These are phyloP conservation scores for Meteorus colon DNA, from an alignment of 2,888 invertebrate species.

Conservation along the genomic window DNA sequence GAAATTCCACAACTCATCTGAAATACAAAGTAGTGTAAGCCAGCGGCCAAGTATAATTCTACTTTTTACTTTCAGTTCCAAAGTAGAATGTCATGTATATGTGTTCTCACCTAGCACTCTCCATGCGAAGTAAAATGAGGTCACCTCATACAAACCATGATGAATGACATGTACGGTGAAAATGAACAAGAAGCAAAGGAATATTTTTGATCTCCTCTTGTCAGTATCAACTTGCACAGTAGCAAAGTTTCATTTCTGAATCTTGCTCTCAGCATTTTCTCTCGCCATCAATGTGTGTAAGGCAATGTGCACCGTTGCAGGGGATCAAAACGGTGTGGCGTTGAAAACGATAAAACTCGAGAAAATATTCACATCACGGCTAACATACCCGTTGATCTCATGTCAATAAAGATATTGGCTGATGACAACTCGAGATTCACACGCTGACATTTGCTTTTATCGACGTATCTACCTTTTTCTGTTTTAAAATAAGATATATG, in stretches of 20 bases:
- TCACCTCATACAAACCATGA: background rate
- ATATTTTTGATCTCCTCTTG: slow-evolving; percentile 29
- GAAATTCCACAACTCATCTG: too few species aligned
- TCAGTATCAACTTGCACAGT: background rate
- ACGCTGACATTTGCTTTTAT: background rate
- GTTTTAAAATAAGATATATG: background rate
- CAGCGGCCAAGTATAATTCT: too few species aligned
- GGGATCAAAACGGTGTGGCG: background rate
- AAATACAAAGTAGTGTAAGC: too few species aligned
- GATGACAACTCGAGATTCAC: background rate
- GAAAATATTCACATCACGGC: slow-evolving; percentile 18
- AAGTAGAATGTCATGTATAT: slow-evolving; percentile 33
- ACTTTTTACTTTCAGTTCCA: background rate
- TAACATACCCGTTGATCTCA: background rate
- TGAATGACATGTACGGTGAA: slow-evolving; percentile 7
- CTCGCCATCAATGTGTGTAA: background rate
- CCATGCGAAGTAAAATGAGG: slow-evolving; percentile 27
- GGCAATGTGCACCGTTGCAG: background rate
- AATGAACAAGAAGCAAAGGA: slow-evolving; percentile 9
- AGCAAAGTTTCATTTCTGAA: background rate
- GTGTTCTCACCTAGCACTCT: slow-evolving; percentile 12
- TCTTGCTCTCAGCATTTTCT: background rate
- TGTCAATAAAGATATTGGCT: background rate
- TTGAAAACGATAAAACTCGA: slow-evolving; percentile 5
- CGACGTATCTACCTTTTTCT: background rate